Evolutionary conservation across 2,113 vertebrate species (phyloP).

Genomic region (Cyprinodon variegatus): DNA sequence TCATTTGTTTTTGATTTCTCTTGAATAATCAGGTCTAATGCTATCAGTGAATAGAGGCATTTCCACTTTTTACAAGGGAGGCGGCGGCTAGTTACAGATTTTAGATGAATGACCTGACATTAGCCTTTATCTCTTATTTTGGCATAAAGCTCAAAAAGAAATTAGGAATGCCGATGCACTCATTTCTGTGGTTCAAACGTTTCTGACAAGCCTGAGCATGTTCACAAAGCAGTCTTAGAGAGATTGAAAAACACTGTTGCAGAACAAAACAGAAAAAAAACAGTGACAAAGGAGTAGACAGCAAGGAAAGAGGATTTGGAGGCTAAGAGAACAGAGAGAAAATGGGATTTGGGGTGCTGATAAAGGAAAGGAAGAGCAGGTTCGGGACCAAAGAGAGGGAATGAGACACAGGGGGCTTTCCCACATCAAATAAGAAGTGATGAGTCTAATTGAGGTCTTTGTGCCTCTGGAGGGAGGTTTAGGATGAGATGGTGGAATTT

Average conservation of each 20-base stretch:
- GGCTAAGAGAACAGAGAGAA: slow-evolving; percentile 52
- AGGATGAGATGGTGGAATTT: slow-evolving; percentile 82
- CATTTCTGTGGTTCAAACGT: slow-evolving; percentile 79
- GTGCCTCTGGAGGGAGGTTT: slow-evolving; percentile 78
- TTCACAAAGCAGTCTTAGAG: slow-evolving; percentile 58
- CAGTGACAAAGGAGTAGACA: slow-evolving; percentile 55
- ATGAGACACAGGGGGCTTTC: slow-evolving; percentile 77
- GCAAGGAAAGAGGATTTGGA: slow-evolving; percentile 66
- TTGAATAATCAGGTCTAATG: slow-evolving; percentile 49
- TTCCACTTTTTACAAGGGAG: slow-evolving; percentile 62
- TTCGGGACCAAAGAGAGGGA: slow-evolving; percentile 64
- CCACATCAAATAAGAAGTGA: slow-evolving; percentile 82
- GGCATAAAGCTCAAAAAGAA: slow-evolving; percentile 73
- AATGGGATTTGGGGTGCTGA: slow-evolving; percentile 61
- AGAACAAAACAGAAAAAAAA: slow-evolving; percentile 36
- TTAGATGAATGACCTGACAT: slow-evolving; percentile 65
- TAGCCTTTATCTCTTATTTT: slow-evolving; percentile 78
- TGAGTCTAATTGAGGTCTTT: slow-evolving; percentile 81
- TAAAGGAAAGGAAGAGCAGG: slow-evolving; percentile 60
- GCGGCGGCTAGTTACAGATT: slow-evolving; percentile 58
- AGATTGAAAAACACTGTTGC: slow-evolving; percentile 5
- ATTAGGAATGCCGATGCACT: slow-evolving; percentile 82
- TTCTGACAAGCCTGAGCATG: slow-evolving; percentile 73
- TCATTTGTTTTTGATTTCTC: slow-evolving; percentile 56
- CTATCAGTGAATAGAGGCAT: slow-evolving; percentile 67